Percentiles rank a stretch among this genome's conserved stretches.
Evolutionary conservation across 1,140 invertebrate species (phyloP).

Genomic region (Brachionus plicatilis): DNA sequence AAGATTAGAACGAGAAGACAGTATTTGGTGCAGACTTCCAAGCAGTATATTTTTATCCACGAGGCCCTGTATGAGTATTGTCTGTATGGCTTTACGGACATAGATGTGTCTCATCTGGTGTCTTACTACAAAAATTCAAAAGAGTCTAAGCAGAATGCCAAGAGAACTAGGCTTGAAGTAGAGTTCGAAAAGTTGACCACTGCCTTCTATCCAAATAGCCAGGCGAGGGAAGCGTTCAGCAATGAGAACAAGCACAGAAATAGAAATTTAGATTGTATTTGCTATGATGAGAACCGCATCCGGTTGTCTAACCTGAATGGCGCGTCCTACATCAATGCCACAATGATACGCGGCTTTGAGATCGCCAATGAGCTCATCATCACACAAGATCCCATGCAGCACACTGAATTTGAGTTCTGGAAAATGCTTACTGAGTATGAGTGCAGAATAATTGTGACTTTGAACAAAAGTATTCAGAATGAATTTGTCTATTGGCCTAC

Average conservation of each 20-base stretch:
- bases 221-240: conserved; percentile 20
- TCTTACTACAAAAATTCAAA: neutral
- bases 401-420: conserved; percentile 34
- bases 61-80: conserved; percentile 32
- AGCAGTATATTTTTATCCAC: conserved; percentile 39
- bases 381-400: conserved; percentile 32
- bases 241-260: conserved; percentile 27
- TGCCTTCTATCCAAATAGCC: neutral
- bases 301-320: conserved; percentile 3
- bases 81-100: conserved; percentile 27
- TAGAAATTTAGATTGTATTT: conserved; percentile 24
- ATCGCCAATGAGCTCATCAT: neutral
- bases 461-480: conserved; percentile 53
- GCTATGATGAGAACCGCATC: conserved; percentile 32
- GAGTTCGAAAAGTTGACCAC: conserved; percentile 11
- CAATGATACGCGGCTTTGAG: conserved; percentile 14
- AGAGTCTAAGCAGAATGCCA: neutral
- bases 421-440: conserved; percentile 32
- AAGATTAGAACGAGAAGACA: conserved; percentile 92
- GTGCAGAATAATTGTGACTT: conserved; percentile 4
- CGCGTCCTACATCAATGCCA: conserved; percentile 34
- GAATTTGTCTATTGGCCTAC: conserved; percentile 45
- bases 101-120: neutral
- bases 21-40: conserved; percentile 96
- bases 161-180: neutral